Conservation (phyloP, 2,888 invertebrate species). For the Mechanitis messenoides region DNA sequence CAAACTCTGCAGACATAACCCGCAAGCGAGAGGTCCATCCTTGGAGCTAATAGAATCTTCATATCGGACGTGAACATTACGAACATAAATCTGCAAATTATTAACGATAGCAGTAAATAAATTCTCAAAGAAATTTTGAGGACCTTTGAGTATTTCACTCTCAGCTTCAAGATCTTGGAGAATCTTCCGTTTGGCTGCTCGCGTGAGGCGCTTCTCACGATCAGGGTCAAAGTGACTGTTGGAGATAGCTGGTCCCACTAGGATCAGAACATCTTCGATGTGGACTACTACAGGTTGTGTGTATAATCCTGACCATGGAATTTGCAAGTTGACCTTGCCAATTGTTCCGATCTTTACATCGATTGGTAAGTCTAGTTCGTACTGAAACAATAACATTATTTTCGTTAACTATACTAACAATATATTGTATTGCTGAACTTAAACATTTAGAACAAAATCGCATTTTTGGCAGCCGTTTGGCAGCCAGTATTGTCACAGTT, state of each 20-base stretch:
- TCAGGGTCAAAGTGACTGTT: constrained; percentile 83
- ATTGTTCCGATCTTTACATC: constrained; percentile 89
- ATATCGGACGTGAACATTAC: constrained; percentile 87
- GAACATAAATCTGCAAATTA: constrained; percentile 86
- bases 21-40: constrained; percentile 82
- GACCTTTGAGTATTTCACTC: constrained; percentile 77
- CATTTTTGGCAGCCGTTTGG: no score
- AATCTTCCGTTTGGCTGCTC: constrained; percentile 84
- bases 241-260: constrained; percentile 85
- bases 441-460: no score
- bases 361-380: constrained; percentile 86
- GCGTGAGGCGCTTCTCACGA: constrained; percentile 81
- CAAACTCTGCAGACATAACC: constrained; percentile 85
- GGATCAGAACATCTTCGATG: constrained; percentile 85
- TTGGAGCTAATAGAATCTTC: constrained; percentile 84
- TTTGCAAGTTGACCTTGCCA: constrained; percentile 83
- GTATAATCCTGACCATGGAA: constrained; percentile 87
- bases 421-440: no score
- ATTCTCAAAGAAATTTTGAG: constrained; percentile 82
- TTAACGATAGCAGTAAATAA: constrained; percentile 85
- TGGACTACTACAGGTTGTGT: constrained; percentile 83
- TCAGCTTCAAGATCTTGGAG: constrained; percentile 80
- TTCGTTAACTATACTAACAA: neutral
- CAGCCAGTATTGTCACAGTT: no score
- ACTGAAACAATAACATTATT: constrained; percentile 73